Base-by-base conservation (phyloP, 2,113 vertebrate species). In the Taxidea taxus region DNA sequence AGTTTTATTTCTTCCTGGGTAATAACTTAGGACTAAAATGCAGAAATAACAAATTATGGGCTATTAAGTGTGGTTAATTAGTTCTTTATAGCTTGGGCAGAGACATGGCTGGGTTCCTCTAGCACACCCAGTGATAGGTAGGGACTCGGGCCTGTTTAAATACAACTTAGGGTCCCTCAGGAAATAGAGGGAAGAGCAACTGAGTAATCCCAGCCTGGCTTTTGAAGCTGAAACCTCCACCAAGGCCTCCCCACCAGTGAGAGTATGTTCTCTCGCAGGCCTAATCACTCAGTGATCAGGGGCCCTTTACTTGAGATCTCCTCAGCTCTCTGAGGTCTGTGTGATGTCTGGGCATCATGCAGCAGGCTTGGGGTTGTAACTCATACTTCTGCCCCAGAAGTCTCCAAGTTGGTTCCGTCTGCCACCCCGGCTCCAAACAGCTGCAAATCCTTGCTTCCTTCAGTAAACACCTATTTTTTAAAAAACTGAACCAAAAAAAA, bases 261-360 rank as follows among this genome's bases (percentile, higher is more conserved):
- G 98, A 98, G 68, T 98, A 98, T 94, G 90, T 98, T 44, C 98
- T 98, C 97, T 99, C 99, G 29, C 99, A 99, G 72, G 98, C 99
- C 21, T 72, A 6, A 49, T 20, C 39, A 60, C 13, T 98, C 98
- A 54, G 99, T 98, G 25, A 99, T 81, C 70, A 99, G 96, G 14
- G 99, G 99, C 70, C 99, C 99, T 82, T 99, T 97, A 2, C 99
- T 99, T 0, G 98, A 99, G 12, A 99, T 97, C 58, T 96, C 98
- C 56, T 95, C 98, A 99, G 99, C 99, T 0, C 96, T 94, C 54
- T 98, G 99, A 89, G 99, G 98, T 99, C 99, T 64, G 98, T 99
- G 97, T 99, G 97, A 34, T 1, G 90, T 99, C 98, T 99, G 99
- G 3, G 99, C 98, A 51, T 99, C 97, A 16, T 98, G 99, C 90